Evolutionary conservation across 2,888 invertebrate genomes (phyloP), one percentile per base, ranked within the genome.

Genomic region (Hybos culiciformis): DNA sequence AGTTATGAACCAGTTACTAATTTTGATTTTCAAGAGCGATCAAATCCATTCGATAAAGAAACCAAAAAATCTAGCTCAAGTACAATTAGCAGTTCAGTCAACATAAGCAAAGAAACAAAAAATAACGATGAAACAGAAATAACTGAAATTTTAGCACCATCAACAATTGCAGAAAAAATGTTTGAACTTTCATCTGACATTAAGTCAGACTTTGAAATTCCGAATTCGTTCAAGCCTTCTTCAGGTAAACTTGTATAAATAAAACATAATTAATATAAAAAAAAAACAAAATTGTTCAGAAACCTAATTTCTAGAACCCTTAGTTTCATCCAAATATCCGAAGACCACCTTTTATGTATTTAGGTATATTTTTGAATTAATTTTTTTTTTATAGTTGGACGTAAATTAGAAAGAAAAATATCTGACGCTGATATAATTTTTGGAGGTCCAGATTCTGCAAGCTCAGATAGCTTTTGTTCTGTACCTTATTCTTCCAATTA

Each of bases 21-120:
- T 45, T 65, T 64, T 49, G 61, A 63, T 46, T 58, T 63, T 24
- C 63, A 63, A 47, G 66, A 66, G 45, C 56, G 66, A 17, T 58
- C 64, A 4, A 67, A 67, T 54, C 66, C 66, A 32, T 67, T 67
- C 31, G 66, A 66, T 47, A 66, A 66, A n/a, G n/a, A n/a, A n/a
- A n/a, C n/a, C n/a, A n/a, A n/a, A n/a, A n/a, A n/a, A n/a, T n/a
- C n/a, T n/a, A n/a, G n/a, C n/a, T n/a, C n/a, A n/a, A n/a, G n/a
- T n/a, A n/a, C n/a, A n/a, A n/a, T n/a, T n/a, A n/a, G n/a, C n/a
- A n/a, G n/a, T n/a, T n/a, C n/a, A n/a, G n/a, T n/a, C n/a, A n/a
- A n/a, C n/a, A n/a, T n/a, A 54, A 62, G 46, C 38, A 48, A 41
- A n/a, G 38, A 42, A 36, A 43, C 52, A 34, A 29, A 6, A 6